Evolutionary conservation across 2,888 invertebrate genomes (phyloP).

Genomic region (Polia nebulosa): DNA sequence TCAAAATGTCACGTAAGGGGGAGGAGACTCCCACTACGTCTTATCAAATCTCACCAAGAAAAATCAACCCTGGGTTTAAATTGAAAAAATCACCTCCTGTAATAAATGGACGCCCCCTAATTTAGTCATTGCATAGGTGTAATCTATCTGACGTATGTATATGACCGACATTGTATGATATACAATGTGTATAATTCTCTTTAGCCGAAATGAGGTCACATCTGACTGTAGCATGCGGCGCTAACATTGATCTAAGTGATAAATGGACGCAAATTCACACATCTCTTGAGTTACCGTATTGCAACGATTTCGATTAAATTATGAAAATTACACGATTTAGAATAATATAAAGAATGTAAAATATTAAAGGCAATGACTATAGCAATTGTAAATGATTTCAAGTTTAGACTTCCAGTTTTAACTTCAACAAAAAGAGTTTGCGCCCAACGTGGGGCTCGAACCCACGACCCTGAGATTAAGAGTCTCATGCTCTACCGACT

Average conservation of each 20-base stretch:
- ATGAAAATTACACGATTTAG: too few relatives aligned
- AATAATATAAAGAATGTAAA: too few relatives aligned
- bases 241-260: constrained; percentile 65
- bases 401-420: too few relatives aligned
- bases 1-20: too few relatives aligned
- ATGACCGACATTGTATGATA: constrained; percentile 56
- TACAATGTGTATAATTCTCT: constrained; percentile 64
- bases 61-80: too few relatives aligned
- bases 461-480: constrained; percentile 93
- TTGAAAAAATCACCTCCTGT: too few relatives aligned
- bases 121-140: too few relatives aligned
- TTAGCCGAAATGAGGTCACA: constrained; percentile 65
- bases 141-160: constrained; percentile 22
- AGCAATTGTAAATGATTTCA: not conserved
- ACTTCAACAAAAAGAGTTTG: constrained; percentile 58
- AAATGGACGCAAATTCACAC: constrained; percentile 60
- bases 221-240: constrained; percentile 60
- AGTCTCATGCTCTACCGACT: constrained; percentile 92
- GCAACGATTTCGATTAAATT: constrained; percentile 11
- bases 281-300: constrained; percentile 21
- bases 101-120: too few relatives aligned
- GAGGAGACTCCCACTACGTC: too few relatives aligned
- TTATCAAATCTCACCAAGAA: too few relatives aligned
- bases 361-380: not conserved
- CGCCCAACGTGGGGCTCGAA: constrained; percentile 92